Percentiles rank a stretch among this genome's conserved stretches.
phyloP scores from a whole-genome alignment of 2,113 vertebrate genomes.

The Phalacrocorax carbo region DNA sequence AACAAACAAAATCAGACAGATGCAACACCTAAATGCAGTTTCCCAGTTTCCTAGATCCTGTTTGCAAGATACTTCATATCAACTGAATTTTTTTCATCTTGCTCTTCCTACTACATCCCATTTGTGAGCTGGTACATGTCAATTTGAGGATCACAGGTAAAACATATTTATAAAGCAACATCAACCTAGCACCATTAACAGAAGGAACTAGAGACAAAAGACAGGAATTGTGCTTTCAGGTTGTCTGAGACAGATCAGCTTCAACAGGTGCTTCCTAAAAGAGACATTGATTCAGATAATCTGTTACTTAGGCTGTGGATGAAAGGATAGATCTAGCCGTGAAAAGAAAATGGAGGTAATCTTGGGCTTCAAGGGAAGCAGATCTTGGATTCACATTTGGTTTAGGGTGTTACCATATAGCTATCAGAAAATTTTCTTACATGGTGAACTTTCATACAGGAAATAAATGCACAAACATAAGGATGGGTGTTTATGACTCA shows the following conservation, averaged over 20 bases:
- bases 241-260: not conserved
- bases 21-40: not conserved
- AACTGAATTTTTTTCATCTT: not conserved
- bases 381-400: not conserved
- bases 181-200: not conserved
- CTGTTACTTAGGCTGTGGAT: not conserved
- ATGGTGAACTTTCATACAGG: not conserved
- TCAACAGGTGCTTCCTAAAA: not conserved
- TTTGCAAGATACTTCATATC: not conserved
- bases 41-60: not conserved
- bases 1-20: not conserved
- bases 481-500: not conserved
- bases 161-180: not conserved
- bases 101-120: rapidly evolving
- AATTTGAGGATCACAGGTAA: not conserved
- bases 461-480: not conserved
- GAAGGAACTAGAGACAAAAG: not conserved
- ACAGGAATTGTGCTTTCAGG: not conserved
- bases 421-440: not conserved
- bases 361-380: not conserved
- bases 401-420: not conserved
- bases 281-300: not conserved
- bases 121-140: not conserved
- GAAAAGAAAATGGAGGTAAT: not conserved
- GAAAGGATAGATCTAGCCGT: not conserved